phyloP scores from a whole-genome alignment of 2,113 vertebrate species.

The Bubo bubo region DNA sequence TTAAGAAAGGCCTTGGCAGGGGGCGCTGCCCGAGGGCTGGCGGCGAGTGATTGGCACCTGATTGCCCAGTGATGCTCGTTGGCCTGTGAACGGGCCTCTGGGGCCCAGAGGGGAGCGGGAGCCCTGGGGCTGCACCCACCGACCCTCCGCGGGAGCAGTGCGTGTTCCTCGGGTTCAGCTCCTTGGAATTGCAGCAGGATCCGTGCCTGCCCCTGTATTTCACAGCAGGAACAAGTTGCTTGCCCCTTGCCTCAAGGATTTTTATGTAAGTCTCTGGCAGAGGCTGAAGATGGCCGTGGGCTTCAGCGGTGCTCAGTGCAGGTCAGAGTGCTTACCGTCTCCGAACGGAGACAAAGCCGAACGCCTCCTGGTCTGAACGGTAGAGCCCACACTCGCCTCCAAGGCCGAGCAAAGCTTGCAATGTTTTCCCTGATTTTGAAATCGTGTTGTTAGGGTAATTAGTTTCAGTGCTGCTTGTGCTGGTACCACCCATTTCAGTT shows the following conservation, averaged over 20 bases:
- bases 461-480: background rate
- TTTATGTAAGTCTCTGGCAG: background rate
- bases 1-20: rapidly evolving
- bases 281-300: background rate
- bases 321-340: background rate
- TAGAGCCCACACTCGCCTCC: rapidly evolving
- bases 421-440: background rate
- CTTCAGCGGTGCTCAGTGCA: background rate
- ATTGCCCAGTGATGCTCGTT: rapidly evolving
- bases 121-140: background rate
- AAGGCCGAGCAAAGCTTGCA: background rate
- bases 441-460: background rate
- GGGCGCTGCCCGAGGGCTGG: background rate
- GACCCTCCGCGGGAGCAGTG: background rate
- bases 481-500: background rate
- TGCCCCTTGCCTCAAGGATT: background rate
- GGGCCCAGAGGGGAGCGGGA: background rate
- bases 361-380: background rate
- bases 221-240: background rate
- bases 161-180: background rate
- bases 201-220: background rate
- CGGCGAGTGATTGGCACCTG: background rate
- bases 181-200: background rate
- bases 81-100: rapidly evolving
- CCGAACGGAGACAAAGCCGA: background rate